Percentiles rank a stretch among this genome's conserved stretches.
Conservation (phyloP, 2,113 vertebrate species). For the Cynoglossus semilaevis region DNA sequence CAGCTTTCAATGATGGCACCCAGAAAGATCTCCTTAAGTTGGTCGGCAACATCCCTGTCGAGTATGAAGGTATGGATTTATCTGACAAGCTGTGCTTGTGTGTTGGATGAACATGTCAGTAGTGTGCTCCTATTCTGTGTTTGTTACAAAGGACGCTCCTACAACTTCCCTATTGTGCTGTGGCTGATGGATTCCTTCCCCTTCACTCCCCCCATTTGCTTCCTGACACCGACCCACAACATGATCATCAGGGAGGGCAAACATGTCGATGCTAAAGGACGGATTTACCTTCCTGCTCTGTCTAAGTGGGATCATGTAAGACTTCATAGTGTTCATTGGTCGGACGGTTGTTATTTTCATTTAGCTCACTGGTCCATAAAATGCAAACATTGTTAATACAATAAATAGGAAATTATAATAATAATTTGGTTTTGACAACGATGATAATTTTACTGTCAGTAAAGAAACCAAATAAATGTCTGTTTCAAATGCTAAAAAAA, state of each 20-base stretch:
- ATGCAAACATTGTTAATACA: no score
- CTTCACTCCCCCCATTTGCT: conserved; percentile 92
- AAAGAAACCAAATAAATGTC: no score
- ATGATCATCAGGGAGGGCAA: conserved; percentile 91
- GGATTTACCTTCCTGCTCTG: conserved; percentile 88
- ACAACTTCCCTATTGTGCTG: conserved; percentile 89
- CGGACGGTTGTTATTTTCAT: neutral
- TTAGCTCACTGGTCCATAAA: no score
- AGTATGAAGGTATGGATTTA: conserved; percentile 80
- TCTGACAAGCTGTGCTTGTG: no score
- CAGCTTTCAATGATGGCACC: conserved; percentile 89
- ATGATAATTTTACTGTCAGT: no score
- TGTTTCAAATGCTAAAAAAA: no score
- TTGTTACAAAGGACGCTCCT: conserved; percentile 78
- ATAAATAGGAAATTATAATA: no score
- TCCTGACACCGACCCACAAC: conserved; percentile 85
- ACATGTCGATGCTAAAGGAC: conserved; percentile 86
- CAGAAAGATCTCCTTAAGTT: conserved; percentile 92
- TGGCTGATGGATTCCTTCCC: conserved; percentile 97
- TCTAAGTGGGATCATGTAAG: conserved; percentile 94
- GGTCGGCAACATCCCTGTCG: conserved; percentile 85
- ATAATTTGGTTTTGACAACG: no score
- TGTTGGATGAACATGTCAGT: neutral
- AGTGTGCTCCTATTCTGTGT: neutral
- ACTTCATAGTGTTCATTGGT: neutral